Evolutionary conservation across 2,797 vertebrate genomes (phyloP).

Genomic region (Crenuchus spilurus): DNA sequence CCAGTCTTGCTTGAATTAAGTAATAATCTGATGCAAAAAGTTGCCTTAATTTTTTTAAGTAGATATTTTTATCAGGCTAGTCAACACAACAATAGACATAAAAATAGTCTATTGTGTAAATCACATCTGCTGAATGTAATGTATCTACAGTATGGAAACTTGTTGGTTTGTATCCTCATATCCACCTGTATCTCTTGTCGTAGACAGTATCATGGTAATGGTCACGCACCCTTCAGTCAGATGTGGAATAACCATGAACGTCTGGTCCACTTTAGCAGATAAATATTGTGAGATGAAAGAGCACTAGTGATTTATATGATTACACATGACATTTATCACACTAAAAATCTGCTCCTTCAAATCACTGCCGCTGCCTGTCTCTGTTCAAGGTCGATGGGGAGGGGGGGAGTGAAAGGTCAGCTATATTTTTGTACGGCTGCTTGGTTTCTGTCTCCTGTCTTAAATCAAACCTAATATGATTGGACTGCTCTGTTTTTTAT

Average conservation of each 20-base stretch:
- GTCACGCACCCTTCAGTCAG: neutral
- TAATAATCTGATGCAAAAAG: no score
- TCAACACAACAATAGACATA: no score
- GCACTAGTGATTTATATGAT: constrained; percentile 39
- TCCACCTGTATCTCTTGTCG: neutral
- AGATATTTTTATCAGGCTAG: no score
- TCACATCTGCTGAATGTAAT: neutral
- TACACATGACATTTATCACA: constrained; percentile 36
- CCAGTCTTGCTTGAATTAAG: no score
- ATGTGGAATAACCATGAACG: constrained; percentile 2
- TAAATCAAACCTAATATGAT: constrained; percentile 45
- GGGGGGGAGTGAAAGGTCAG: constrained; percentile 45
- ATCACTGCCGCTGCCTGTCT: constrained; percentile 28
- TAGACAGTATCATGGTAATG: constrained; percentile 6
- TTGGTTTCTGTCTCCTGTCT: neutral
- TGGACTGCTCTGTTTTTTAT: neutral
- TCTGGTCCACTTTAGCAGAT: constrained; percentile 25
- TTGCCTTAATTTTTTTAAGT: no score
- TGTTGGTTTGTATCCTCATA: neutral
- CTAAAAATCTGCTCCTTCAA: constrained; percentile 28
- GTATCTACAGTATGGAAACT: neutral
- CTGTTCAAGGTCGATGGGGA: constrained; percentile 40
- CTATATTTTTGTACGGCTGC: constrained; percentile 24
- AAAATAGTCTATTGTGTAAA: no score
- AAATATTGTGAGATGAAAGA: constrained; percentile 24